phyloP scores from a whole-genome alignment of 2,888 invertebrate genomes.

The Metalampra italica region DNA sequence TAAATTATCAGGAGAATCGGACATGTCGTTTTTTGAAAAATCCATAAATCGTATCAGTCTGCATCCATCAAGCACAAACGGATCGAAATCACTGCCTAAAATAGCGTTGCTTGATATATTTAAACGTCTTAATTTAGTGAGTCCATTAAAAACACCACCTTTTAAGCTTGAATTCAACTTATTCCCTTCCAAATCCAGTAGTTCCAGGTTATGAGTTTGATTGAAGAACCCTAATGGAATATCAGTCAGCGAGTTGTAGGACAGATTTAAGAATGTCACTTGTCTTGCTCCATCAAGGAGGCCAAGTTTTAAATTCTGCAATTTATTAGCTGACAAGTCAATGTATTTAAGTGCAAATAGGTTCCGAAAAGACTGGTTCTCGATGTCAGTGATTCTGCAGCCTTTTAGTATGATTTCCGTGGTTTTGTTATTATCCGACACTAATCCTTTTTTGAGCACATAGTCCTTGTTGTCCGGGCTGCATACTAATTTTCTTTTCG shows the following conservation, averaged over 20 bases:
- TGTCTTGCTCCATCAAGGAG: constrained; percentile 36
- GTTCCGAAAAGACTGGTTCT: constrained; percentile 37
- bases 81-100: constrained; percentile 32
- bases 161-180: constrained; percentile 26
- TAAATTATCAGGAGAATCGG: constrained; percentile 30
- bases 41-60: constrained; percentile 34
- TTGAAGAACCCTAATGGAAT: constrained; percentile 48
- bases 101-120: constrained; percentile 44
- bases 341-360: constrained; percentile 35
- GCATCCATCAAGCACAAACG: constrained; percentile 35
- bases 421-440: constrained; percentile 31
- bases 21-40: constrained; percentile 50
- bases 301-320: constrained; percentile 36
- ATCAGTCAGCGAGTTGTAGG: constrained; percentile 35
- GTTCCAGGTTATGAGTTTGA: constrained; percentile 34
- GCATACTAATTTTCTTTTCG: constrained; percentile 25
- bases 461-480: constrained; percentile 22
- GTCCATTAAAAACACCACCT: constrained; percentile 39
- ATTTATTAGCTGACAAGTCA: constrained; percentile 46
- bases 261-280: constrained; percentile 41
- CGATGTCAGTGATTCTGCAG: constrained; percentile 33
- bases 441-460: constrained; percentile 26
- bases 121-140: constrained; percentile 35
- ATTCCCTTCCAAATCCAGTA: constrained; percentile 46
- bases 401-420: constrained; percentile 27